Percentiles rank a stretch among this genome's conserved stretches.
phyloP scores from a whole-genome alignment of 2,797 vertebrate species.

The Mastacembelus armatus region DNA sequence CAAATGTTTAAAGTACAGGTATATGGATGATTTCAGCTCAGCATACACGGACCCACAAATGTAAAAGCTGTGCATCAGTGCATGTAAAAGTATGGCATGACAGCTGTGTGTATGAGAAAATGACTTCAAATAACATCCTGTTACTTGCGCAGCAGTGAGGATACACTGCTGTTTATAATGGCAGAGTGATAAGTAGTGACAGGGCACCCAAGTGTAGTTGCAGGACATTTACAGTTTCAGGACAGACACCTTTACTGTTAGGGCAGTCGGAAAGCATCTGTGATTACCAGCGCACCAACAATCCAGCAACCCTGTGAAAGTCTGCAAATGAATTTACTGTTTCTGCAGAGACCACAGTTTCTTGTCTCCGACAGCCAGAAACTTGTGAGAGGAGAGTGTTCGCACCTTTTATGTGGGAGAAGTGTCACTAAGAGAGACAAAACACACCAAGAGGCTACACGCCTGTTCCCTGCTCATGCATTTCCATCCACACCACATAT shows the following conservation, averaged over 20 bases:
- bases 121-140: constrained; percentile 52
- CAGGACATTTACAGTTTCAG: constrained; percentile 21
- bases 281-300: constrained; percentile 31
- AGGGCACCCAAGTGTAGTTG: constrained; percentile 25
- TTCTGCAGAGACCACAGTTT: constrained; percentile 29
- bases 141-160: constrained; percentile 42
- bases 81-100: constrained; percentile 33
- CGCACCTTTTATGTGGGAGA: constrained; percentile 41
- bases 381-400: constrained; percentile 35
- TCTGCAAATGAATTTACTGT: constrained; percentile 20
- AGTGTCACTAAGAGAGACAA: constrained; percentile 45
- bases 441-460: constrained; percentile 32
- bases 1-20: constrained; percentile 11
- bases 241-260: constrained; percentile 12
- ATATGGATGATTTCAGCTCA: constrained; percentile 19
- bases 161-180: constrained; percentile 29
- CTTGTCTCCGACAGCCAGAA: constrained; percentile 11
- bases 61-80: constrained; percentile 29
- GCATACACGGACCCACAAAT: constrained; percentile 26
- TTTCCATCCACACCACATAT: constrained; percentile 49
- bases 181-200: constrained; percentile 32
- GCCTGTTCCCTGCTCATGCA: constrained; percentile 21
- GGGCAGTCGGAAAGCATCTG: constrained; percentile 11
- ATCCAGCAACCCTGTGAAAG: background rate
- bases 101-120: constrained; percentile 28